Conservation (phyloP, 2,797 vertebrate species). For the Staurois parvus region DNA sequence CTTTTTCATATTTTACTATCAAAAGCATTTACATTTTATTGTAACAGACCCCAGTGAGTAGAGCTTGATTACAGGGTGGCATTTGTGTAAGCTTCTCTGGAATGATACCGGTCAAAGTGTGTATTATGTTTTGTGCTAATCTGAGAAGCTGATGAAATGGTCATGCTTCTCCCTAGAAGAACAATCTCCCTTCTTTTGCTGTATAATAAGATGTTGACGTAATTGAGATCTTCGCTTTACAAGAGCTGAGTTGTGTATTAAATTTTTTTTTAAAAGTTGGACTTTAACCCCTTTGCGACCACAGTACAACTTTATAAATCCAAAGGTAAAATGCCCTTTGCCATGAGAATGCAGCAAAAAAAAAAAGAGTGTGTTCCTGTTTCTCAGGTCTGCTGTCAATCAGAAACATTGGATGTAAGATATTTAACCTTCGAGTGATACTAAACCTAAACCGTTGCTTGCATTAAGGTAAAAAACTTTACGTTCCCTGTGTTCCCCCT, state of each 20-base stretch:
- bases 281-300: background rate
- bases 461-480: too few relatives aligned
- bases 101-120: constrained; percentile 42
- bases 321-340: too few relatives aligned
- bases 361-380: too few relatives aligned
- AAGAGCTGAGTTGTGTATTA: background rate
- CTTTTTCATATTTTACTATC: background rate
- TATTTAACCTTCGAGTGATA: too few relatives aligned
- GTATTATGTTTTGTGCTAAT: constrained; percentile 56
- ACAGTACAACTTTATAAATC: too few relatives aligned
- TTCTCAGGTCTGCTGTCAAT: too few relatives aligned
- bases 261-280: too few relatives aligned
- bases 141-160: constrained; percentile 58
- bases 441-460: too few relatives aligned
- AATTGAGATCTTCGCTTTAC: background rate
- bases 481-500: too few relatives aligned
- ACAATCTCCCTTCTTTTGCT: constrained; percentile 42
- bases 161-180: constrained; percentile 52
- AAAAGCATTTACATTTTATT: background rate
- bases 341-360: too few relatives aligned
- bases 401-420: too few relatives aligned
- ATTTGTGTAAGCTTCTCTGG: constrained; percentile 52
- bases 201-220: constrained; percentile 35
- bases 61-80: constrained; percentile 29
- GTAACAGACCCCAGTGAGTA: background rate